A percentile compares a stretch with the other conserved stretches of the same genome.
phyloP scores from a whole-genome alignment of 2,888 invertebrate species.

The Drosophila pseudotakahashii region DNA sequence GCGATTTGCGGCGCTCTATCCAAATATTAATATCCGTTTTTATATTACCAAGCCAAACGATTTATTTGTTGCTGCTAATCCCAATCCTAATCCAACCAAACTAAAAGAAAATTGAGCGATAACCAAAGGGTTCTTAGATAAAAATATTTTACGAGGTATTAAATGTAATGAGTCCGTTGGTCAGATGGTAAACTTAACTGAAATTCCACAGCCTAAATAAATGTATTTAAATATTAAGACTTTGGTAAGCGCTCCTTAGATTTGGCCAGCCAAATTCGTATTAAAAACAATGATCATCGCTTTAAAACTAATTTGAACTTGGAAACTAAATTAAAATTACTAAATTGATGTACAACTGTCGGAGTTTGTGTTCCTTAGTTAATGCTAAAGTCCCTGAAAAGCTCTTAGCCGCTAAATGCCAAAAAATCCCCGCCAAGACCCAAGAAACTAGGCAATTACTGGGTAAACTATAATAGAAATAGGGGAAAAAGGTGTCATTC shows the following conservation, averaged over 20 bases:
- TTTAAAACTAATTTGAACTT: constrained; percentile 42
- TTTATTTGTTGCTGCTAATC: constrained; percentile 80
- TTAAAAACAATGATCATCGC: not conserved
- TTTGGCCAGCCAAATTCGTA: constrained; percentile 32
- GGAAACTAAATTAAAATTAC: constrained; percentile 37
- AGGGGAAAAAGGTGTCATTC: constrained; percentile 1
- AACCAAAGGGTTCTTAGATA: constrained; percentile 5
- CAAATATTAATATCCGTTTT: constrained; percentile 34
- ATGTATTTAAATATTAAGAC: not conserved
- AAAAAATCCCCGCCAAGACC: constrained; percentile 25
- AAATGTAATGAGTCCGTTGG: not conserved
- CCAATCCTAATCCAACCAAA: constrained; percentile 32
- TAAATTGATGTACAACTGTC: constrained; percentile 44
- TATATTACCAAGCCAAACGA: constrained; percentile 58
- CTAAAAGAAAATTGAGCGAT: constrained; percentile 16
- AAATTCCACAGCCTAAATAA: not conserved
- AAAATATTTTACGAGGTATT: not conserved
- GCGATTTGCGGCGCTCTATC: constrained; percentile 45
- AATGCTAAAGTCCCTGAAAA: constrained; percentile 47
- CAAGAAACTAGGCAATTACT: constrained; percentile 1
- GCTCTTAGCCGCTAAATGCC: constrained; percentile 51
- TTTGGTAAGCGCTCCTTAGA: constrained; percentile 11
- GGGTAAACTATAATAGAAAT: not conserved
- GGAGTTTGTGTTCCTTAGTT: constrained; percentile 50
- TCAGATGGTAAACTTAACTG: not conserved